Evolutionary conservation across 2,113 vertebrate species (phyloP), one percentile per base, ranked within the genome.

Genomic region (Pachypanchax playfairii): DNA sequence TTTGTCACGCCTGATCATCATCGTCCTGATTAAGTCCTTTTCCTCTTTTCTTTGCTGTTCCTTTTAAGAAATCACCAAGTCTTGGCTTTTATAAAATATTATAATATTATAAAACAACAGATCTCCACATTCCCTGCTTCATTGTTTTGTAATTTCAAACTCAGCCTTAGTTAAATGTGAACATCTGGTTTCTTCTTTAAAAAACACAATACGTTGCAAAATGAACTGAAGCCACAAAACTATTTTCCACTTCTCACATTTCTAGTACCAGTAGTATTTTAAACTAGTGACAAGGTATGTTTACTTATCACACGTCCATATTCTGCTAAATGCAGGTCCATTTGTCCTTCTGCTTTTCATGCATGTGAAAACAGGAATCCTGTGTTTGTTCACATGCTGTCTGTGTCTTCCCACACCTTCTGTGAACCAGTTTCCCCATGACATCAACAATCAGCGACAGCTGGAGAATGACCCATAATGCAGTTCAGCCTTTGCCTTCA

Each of bases 391-490:
- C 80, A 70, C 79, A 66, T 47, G 55, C 47, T 70, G 36, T 35
- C 15, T 57, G 22, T 61, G 47, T 56, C 56, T 64, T 65, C 70
- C 77, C 63, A 61, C 67, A 68, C 60, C 62, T 41, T 36, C 20
- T 42, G 58, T 72, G 69, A 70, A 55, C 64, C 73, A 80, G 69
- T 74, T n/a, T 67, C 79, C 38, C 42, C 51, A 58, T 88, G 83
- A 87, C 80, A 83, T 83, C 82, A 87, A 73, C 74, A 83, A 71
- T 67, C 73, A 72, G 49, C 56, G 84, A 86, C 89, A 87, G 87
- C 86, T 88, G 85, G 77, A 73, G 76, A 78, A 79, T 88, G 77
- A 84, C 87, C 87, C 77, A 80, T 73, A 65, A 84, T 79, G 75
- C 84, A 70, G 58, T 57, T 84, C 77, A 82, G 70, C 65, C 67